Base-by-base conservation (phyloP, 2,113 vertebrate genomes). In the Lamprotornis superbus region DNA sequence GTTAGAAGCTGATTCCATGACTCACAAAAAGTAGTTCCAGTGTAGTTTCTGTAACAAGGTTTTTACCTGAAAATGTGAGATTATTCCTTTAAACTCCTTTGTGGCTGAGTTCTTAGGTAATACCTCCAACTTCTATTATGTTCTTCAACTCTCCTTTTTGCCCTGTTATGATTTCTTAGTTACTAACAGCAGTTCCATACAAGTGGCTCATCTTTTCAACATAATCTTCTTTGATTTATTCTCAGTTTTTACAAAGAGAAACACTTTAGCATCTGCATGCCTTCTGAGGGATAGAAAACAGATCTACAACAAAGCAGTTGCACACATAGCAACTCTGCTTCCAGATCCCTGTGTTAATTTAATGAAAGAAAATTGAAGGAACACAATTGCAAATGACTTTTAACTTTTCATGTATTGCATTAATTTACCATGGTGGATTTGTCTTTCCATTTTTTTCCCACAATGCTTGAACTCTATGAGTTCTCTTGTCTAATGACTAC, bases 401-500 rank as follows among this genome's bases (percentile, higher is more conserved):
- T 57, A 70, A 40, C 5, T 44, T 83, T 70, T 24, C 20, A 16
- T 13, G 6, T 52, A 17, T 14, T 83, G 3, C 20, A 56, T 55
- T 65, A 5, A n/a, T 49, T 46, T 65, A 56, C 2, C 5, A 37
- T 7, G 12, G 3, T 1, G 1, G 44, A 55, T 60, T 57, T 75
- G 2, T 15, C 20, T 73, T 63, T 23, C 2, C 1, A 3, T 6
- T 10, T 27, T 28, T 47, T 53, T 55, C 2, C 4, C 11, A 0
- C 13, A 11, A 1, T 42, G 10, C 65, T 73, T 85, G 33, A 82
- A 74, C 15, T 56, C 44, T 49, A 6, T 0, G 0, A 5, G 31
- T 69, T 85, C 20, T 42, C 14, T 42, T 52, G 9, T 27, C 33
- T 79, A 65, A 44, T 33, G 37, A 49, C 3, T 70, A 14, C 30